Evolutionary conservation across 2,888 invertebrate genomes (phyloP).

Genomic region (Sinopyrophorus schimmeli): DNA sequence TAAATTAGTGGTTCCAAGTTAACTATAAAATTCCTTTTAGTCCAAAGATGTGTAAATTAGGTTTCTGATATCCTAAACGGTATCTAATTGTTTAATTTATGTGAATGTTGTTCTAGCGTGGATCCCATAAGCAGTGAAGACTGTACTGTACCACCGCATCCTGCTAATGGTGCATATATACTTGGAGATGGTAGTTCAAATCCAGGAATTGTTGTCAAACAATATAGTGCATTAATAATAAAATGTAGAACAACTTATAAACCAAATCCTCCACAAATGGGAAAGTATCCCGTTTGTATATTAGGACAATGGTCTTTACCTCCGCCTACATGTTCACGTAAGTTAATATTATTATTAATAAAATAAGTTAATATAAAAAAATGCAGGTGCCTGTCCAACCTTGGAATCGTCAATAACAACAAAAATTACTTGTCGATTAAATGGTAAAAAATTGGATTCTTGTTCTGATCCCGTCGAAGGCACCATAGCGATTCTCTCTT

Average conservation of each 20-base stretch:
- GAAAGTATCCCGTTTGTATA: slow-evolving; percentile 9
- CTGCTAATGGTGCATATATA: slow-evolving; percentile 34
- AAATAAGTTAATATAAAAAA: background rate
- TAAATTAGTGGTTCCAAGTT: too few species aligned
- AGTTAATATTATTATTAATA: background rate
- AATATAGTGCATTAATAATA: slow-evolving; percentile 33
- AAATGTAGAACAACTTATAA: slow-evolving; percentile 29
- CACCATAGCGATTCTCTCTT: slow-evolving; percentile 37
- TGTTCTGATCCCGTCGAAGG: slow-evolving; percentile 34
- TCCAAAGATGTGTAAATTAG: too few species aligned
- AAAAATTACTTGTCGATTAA: slow-evolving; percentile 9
- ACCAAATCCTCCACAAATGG: background rate
- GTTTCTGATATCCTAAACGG: background rate
- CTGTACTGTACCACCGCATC: slow-evolving; percentile 37
- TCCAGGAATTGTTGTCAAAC: slow-evolving; percentile 28
- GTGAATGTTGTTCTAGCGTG: too few species aligned
- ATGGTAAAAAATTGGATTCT: background rate
- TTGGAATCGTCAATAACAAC: slow-evolving; percentile 4
- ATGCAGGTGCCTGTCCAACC: slow-evolving; percentile 9
- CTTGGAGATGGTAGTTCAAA: background rate
- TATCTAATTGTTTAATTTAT: background rate
- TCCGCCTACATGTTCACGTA: slow-evolving; percentile 12
- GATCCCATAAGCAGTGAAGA: background rate
- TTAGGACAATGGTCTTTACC: slow-evolving; percentile 13
- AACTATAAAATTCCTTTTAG: background rate